These are phyloP conservation scores for Acanthiza pusilla DNA, from an alignment of 2,797 vertebrate species.

Conservation along the genomic window DNA sequence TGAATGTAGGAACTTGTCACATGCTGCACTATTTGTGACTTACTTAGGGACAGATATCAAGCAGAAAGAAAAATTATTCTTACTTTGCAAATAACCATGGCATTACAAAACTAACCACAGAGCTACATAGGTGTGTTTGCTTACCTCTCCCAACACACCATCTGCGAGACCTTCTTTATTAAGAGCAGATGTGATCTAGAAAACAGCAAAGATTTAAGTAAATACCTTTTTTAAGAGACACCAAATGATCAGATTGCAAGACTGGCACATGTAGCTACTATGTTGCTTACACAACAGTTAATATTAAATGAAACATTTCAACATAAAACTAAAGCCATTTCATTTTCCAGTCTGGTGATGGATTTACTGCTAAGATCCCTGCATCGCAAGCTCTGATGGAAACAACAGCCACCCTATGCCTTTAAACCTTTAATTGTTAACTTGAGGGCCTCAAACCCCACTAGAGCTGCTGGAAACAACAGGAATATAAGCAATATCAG, in stretches of 20 bases:
- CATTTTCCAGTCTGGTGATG: background rate
- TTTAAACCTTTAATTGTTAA: background rate
- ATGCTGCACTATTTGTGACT: background rate
- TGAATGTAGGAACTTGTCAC: background rate
- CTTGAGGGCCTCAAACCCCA: background rate
- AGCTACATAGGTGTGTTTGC: background rate
- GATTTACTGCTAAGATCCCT: background rate
- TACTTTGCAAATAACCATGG: background rate
- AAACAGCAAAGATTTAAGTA: slow-evolving; percentile 32
- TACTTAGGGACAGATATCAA: background rate
- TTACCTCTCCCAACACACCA: slow-evolving; percentile 72
- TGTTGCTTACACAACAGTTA: background rate
- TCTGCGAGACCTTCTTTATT: slow-evolving; percentile 65
- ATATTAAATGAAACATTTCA: background rate
- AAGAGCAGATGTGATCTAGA: slow-evolving; percentile 84
- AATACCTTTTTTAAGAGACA: background rate
- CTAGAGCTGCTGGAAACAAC: background rate
- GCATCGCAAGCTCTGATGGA: background rate
- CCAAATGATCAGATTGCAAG: background rate
- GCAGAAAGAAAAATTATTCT: background rate
- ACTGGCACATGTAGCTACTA: background rate
- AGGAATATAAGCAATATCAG: background rate
- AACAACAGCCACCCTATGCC: background rate
- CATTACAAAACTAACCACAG: background rate
- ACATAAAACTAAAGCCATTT: background rate